Conservation (phyloP, 2,113 vertebrate species). For the Galeopterus variegatus region DNA sequence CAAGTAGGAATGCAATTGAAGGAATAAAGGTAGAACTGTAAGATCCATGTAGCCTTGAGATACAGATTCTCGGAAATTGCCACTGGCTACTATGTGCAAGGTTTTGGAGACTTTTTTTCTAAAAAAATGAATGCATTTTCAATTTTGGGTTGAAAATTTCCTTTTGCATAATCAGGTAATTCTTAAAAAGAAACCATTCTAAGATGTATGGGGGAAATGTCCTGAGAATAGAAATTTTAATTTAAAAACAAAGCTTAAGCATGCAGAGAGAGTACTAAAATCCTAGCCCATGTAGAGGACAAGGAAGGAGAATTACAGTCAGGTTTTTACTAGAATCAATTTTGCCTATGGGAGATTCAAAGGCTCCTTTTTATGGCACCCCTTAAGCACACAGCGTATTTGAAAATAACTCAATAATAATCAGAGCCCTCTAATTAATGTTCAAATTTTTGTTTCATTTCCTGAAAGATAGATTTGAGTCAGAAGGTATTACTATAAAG, state of each 20-base stretch:
- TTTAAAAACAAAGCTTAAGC: not conserved
- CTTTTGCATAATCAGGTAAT: not conserved
- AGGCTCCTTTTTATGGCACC: not conserved
- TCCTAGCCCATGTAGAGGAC: not conserved
- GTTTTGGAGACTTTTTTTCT: not conserved
- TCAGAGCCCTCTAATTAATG: not conserved
- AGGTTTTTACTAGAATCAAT: conserved; percentile 10
- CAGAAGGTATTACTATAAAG: not conserved
- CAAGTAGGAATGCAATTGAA: not conserved
- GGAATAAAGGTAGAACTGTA: not conserved
- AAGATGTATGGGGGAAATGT: not conserved
- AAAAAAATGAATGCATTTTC: not conserved
- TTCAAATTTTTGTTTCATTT: conserved; percentile 5
- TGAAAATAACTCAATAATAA: conserved; percentile 24
- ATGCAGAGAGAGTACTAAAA: not conserved
- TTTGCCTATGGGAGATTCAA: not conserved
- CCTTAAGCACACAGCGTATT: not conserved
- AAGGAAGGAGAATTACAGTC: not conserved
- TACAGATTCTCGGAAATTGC: rapidly evolving
- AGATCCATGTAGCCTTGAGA: not conserved
- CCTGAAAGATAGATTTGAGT: not conserved
- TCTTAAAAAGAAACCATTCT: not conserved
- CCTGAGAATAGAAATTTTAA: conserved; percentile 48
- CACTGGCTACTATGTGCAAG: not conserved
- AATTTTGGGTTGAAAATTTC: not conserved